Evolutionary conservation across 2,113 vertebrate species (phyloP), one percentile per base, ranked within the genome.

Genomic region (Cyrtonyx montezumae): DNA sequence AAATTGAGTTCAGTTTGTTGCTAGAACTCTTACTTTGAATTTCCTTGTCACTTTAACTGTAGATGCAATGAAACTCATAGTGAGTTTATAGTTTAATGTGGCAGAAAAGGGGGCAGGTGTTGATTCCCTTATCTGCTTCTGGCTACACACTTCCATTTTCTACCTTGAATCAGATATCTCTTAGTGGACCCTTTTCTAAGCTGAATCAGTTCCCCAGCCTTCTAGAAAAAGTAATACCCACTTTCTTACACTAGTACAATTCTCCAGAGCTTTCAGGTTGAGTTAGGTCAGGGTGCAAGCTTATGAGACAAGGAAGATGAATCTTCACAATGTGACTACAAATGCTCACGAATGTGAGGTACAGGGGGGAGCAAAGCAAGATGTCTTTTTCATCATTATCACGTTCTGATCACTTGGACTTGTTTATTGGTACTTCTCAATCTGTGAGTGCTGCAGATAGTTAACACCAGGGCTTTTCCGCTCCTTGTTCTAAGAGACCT

Each of bases 401-500:
- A 28, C 0, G 20, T 37, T 42, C 56, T 75, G 43, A 75, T 67
- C n/a, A 68, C 4, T 40, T 75, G 20, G 5, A 74, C 17, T 43
- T 51, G 43, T 36, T 84, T 61, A 30, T 74, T 11, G 25, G 61
- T 43, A 66, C 28, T 45, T 81, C 11, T 51, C 0, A 0, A 9
- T 45, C 22, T 75, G 9, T 76, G 63, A 59, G 25, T 63, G 45
- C 2, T 67, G 18, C 51, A 19, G 30, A 25, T 14, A 48, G 34
- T 18, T 56, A 19, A 34, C 9, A 7, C 18, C 8, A 16, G 26
- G 32, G 16, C 9, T 76, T 51, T 76, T 26, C 5, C 6, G 4
- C 5, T 23, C 5, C 22, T 34, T 32, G 1, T 40, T 65, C 3
- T 19, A 62, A 2, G 43, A 25, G 40, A 9, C n/a, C 2, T 3